A percentile compares a stretch with the other conserved stretches of the same genome.
Conservation (phyloP, 1,140 invertebrate genomes). For the Schmidtea mediterranea region DNA sequence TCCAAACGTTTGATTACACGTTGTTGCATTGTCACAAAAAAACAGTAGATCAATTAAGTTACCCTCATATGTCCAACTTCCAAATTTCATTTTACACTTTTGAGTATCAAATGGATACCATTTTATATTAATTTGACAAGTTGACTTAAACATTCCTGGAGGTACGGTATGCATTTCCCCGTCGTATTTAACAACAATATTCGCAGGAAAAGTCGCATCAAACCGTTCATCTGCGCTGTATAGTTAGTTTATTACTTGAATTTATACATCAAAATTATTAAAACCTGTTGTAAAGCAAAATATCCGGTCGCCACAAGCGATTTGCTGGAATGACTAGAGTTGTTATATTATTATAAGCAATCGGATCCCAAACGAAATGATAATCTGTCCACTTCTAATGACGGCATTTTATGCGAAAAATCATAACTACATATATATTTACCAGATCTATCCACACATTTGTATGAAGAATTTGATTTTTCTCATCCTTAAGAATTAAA, state of each 20-base stretch:
- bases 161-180: conserved; percentile 41
- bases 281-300: conserved; percentile 95
- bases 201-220: conserved; percentile 71
- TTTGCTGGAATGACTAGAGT: conserved; percentile 52
- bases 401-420: too few species aligned
- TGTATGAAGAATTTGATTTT: neutral
- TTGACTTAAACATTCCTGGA: conserved; percentile 16
- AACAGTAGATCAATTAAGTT: conserved; percentile 7
- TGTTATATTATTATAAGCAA: conserved; percentile 27
- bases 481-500: neutral
- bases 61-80: conserved; percentile 10
- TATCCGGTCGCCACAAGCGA: conserved; percentile 98
- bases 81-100: conserved; percentile 10
- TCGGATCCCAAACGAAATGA: conserved; percentile 31
- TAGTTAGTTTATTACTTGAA: neutral
- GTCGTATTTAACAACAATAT: conserved; percentile 34
- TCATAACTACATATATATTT: too few species aligned
- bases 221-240: conserved; percentile 81
- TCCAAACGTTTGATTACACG: conserved; percentile 20
- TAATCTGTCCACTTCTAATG: conserved; percentile 33
- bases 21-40: conserved; percentile 43
- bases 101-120: conserved; percentile 9
- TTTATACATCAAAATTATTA: conserved; percentile 8
- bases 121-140: conserved; percentile 2
- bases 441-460: neutral